phyloP scores from a whole-genome alignment of 2,113 vertebrate genomes.

The Sinocyclocheilus maitianheensis region DNA sequence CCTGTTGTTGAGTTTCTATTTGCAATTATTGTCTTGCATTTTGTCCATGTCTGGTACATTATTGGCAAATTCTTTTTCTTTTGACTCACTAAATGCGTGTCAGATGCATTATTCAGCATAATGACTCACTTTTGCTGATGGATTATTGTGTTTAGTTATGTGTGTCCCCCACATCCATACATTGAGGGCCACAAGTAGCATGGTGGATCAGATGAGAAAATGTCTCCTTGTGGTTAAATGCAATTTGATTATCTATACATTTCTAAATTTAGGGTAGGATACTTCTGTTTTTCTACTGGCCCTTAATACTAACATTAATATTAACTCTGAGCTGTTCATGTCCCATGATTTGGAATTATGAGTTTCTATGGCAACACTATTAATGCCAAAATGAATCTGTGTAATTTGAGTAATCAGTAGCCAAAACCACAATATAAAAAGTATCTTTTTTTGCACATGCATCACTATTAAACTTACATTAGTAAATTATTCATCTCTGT shows the following conservation, averaged over 20 bases:
- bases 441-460: neutral
- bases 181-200: neutral
- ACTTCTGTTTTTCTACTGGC: neutral
- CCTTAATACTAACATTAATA: neutral
- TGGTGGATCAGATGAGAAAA: neutral
- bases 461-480: neutral
- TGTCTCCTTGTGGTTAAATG: neutral
- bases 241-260: neutral
- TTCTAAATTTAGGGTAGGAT: neutral
- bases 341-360: neutral
- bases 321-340: neutral
- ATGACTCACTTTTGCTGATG: neutral
- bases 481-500: neutral
- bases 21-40: neutral
- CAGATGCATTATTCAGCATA: neutral
- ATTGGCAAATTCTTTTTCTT: neutral
- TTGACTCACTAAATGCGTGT: neutral
- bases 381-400: neutral
- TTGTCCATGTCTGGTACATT: neutral
- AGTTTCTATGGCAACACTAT: neutral
- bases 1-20: neutral
- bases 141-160: neutral
- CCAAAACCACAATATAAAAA: neutral
- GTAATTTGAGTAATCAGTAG: neutral
- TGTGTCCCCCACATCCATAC: neutral